Base-by-base conservation (phyloP, 2,888 invertebrate genomes). In the Noctua fimbriata region DNA sequence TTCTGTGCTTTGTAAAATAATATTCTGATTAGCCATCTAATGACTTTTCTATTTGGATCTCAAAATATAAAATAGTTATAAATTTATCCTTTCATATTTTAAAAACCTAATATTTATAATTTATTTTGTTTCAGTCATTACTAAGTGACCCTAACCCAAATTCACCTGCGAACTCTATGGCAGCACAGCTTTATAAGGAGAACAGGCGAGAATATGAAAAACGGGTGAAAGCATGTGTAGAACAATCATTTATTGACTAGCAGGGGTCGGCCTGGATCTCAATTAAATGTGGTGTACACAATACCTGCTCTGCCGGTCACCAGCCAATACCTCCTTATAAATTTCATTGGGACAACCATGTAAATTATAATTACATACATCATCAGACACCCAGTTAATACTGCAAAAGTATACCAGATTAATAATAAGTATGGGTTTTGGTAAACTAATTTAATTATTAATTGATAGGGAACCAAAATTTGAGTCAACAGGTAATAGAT, bases 71-170 rank as follows among this genome's bases (percentile, higher is more conserved):
- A 49, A 44, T 32, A 44, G n/a, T n/a, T 44, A 32, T 47, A 32
- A 21, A 32, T 12, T 21, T 32, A 36, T 18, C 0, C 18, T 55
- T 36, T 47, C 6, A 32, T 60, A 60, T 32, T 28, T 58, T 32
- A n/a, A 21, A 36, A 80, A 58, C 10, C 6, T 52, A 36, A 69
- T 36, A 66, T 14, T 65, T 6, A 16, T 58, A 12, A 16, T 75
- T 14, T 71, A 1, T 79, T 93, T 91, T 97, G 91, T 98, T 98
- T 93, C 98, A 99, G 99, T 99, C 99, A 93, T 98, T 99, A 97
- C 97, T 99, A 97, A 99, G 99, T 98, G 99, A 99, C 97, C 99
- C 99, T 87, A 99, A 99, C 97, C 99, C 99, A 90, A 99, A 99
- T 97, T 99, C 99, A 91, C 99, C 99, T 93, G 99, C 99, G 91